Conservation (phyloP, 2,888 invertebrate species). For the Plusia festucae region DNA sequence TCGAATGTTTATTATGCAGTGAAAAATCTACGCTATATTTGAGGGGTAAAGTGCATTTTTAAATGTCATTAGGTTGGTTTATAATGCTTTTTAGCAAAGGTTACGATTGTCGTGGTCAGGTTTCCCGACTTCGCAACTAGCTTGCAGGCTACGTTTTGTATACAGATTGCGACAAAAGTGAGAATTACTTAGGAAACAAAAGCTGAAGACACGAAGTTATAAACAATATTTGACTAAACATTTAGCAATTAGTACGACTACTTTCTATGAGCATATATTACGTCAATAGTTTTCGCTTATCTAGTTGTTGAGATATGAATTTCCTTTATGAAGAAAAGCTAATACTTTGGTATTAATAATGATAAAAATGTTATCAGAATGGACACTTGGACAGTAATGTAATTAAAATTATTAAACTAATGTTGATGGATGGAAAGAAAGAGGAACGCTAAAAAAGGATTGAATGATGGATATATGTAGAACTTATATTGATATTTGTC, state of each 20-base stretch:
- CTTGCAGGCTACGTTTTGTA: slow-evolving; percentile 59
- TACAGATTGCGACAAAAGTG: slow-evolving; percentile 66
- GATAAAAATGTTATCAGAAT: too few relatives aligned
- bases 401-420: too few relatives aligned
- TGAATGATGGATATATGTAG: too few relatives aligned
- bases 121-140: slow-evolving; percentile 70
- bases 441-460: too few relatives aligned
- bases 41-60: slow-evolving; percentile 55
- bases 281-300: not conserved
- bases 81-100: slow-evolving; percentile 54
- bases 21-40: slow-evolving; percentile 55
- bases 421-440: too few relatives aligned
- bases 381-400: too few relatives aligned
- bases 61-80: slow-evolving; percentile 40
- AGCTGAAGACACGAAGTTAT: slow-evolving; percentile 38
- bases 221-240: slow-evolving; percentile 26
- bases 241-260: slow-evolving; percentile 15
- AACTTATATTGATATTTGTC: too few relatives aligned
- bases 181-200: slow-evolving; percentile 57
- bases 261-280: not conserved
- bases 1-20: slow-evolving; percentile 30
- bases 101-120: slow-evolving; percentile 67
- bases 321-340: not conserved
- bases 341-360: too few relatives aligned
- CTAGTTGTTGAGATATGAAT: not conserved